Evolutionary conservation across 30 jellyfish, hydroid and myxozoan genomes (phyloP), one percentile per base, ranked within the genome.

Genomic region (Catostylus mosaicus): DNA sequence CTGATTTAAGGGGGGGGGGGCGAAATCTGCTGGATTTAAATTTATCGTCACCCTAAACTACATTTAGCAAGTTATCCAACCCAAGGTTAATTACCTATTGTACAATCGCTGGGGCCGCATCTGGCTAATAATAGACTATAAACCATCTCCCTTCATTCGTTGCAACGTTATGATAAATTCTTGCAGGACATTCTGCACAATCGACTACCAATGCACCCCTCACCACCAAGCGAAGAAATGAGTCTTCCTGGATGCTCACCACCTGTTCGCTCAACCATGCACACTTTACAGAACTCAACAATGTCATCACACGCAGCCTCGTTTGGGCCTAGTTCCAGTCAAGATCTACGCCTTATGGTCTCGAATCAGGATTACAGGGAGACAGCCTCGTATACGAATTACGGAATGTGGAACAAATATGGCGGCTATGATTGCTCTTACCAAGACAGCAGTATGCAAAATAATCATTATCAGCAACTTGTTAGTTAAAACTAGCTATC

Each of bases 201-300:
- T 26, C 92, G 71, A 0, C 16, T 68, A 47, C 66, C 92, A 38
- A 48, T 82, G 40, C 92, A 82, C 40, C 52, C 91, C 50, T 81
- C 91, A 46, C 83, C 90, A 1, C 78, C 47, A 27, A 82, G 68
- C 33, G 92, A 82, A 66, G 92, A 82, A 46, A 35, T 82, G 0
- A 82, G 77, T 47, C 80, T 82, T 30, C 92, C 92, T 60, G 92
- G 84, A 16, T 82, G 92, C 73, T 82, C 92, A 50, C 92, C 92
- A 43, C 92, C 92, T 31, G 50, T 82, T 30, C 73, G 66, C 31
- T 36, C 84, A 26, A 75, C 83, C 4, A 33, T 56, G 80, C 88
- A 43, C 32, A 16, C 84, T 40, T 26, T 56, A 62, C 67, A 82
- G 19, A 23, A 23, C 6, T n/a, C 71, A 18, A 37, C 81, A 10